A percentile compares a stretch with the other conserved stretches of the same genome.
Conservation (phyloP, 2,797 vertebrate species). For the Synanceia verrucosa region DNA sequence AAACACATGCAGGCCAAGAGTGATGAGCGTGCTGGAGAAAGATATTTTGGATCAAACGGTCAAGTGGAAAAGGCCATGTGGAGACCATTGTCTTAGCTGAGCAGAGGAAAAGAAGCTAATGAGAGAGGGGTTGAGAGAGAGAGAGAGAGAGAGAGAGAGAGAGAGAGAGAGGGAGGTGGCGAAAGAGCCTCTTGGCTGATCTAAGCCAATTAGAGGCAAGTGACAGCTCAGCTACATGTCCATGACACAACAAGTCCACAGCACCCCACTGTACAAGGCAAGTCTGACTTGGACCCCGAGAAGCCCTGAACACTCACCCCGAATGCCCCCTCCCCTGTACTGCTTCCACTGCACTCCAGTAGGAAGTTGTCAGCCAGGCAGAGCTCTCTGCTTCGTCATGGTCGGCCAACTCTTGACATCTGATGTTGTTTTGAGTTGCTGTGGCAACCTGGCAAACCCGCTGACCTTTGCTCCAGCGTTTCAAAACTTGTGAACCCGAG, state of each 20-base stretch:
- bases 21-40: slow-evolving; percentile 10
- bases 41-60: slow-evolving; percentile 34
- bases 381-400: slow-evolving; percentile 64
- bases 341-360: slow-evolving; percentile 36
- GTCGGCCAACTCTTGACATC: slow-evolving; percentile 74
- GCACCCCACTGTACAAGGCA: slow-evolving; percentile 48
- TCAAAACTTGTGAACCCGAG: slow-evolving; percentile 75
- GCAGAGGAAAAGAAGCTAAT: slow-evolving; percentile 43
- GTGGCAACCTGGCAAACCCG: slow-evolving; percentile 75
- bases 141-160: slow-evolving; percentile 66
- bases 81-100: slow-evolving; percentile 43
- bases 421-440: slow-evolving; percentile 76
- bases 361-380: slow-evolving; percentile 49
- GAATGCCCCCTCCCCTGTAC: slow-evolving; percentile 22
- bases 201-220: slow-evolving; percentile 82
- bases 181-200: slow-evolving; percentile 69
- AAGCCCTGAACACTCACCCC: slow-evolving; percentile 37
- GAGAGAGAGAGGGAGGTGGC: no score
- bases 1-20: slow-evolving; percentile 8
- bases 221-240: slow-evolving; percentile 79
- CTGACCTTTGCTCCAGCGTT: slow-evolving; percentile 76
- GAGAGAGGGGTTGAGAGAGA: slow-evolving; percentile 29
- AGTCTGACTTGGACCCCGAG: slow-evolving; percentile 56
- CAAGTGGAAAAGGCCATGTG: slow-evolving; percentile 30
- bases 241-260: slow-evolving; percentile 83